phyloP scores from a whole-genome alignment of 2,113 vertebrate genomes.

The Sula dactylatra region DNA sequence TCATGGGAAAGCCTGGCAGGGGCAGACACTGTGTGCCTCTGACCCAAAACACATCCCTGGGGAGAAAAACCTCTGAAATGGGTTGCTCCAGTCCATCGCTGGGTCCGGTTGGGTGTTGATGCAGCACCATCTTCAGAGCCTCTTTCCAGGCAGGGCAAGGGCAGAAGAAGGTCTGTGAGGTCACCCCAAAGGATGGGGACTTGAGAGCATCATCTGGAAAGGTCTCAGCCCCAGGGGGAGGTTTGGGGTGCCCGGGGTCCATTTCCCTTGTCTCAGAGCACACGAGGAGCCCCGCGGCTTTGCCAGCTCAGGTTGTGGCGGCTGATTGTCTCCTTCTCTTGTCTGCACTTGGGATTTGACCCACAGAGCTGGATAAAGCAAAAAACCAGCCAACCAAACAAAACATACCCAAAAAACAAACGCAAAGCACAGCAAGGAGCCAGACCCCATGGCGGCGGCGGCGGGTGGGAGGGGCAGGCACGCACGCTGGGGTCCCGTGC shows the following conservation, averaged over 20 bases:
- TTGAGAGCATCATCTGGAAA: neutral
- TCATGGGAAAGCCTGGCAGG: neutral
- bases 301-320: neutral
- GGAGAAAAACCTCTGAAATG: neutral
- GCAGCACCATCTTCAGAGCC: neutral
- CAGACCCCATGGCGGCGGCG: neutral
- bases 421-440: neutral
- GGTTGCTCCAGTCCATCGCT: neutral
- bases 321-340: conserved; percentile 73
- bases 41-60: neutral
- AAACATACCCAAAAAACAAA: neutral
- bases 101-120: accelerated
- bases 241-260: neutral
- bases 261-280: conserved; percentile 25
- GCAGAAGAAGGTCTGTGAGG: neutral
- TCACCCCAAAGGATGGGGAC: neutral
- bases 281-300: neutral
- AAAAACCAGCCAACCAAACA: neutral
- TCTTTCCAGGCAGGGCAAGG: neutral
- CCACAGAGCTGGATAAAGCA: neutral
- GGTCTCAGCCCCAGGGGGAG: neutral
- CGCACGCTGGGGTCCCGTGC: accelerated
- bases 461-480: accelerated
- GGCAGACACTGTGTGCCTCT: neutral
- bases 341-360: conserved; percentile 49